Evolutionary conservation across 2,797 vertebrate genomes (phyloP), one percentile per base, ranked within the genome.

Genomic region (Nyctalus aviator): DNA sequence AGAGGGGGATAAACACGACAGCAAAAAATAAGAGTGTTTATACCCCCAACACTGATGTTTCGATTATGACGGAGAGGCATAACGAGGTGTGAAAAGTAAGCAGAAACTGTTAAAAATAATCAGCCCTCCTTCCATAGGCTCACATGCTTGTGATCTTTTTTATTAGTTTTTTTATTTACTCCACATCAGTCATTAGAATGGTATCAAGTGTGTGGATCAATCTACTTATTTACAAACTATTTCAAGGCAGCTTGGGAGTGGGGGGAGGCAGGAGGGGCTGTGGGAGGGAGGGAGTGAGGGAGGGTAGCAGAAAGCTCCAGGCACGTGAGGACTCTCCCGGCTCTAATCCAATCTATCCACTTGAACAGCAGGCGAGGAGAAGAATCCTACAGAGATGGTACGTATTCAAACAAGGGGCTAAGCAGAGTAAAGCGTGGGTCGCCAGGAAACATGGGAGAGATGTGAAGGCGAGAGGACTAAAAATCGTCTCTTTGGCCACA

Each of bases 391-490:
- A 0, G 62, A 92, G 59, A 82, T 68, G 18, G 21, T 76, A 9
- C 32, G 30, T 78, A 69, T 90, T 90, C 95, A 97, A 94, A 94
- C 35, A 85, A 90, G 46, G 93, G 55, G 55, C 35, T 71, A 96
- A 94, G 57, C 72, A 15, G 96, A 96, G 53, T 23, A 23, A 55
- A 23, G 53, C 21, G 20, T 55, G 53, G 53, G 97, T 84, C 95
- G 96, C 86, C 0, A 0, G 77, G 95, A 95, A 69, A 73, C 81
- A 84, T n/a, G 85, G 93, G 84, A 0, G 0, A 86, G 57, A 3
- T 89, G 94, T 92, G 95, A 93, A 94, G 95, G 96, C 96, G 91
- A 91, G 90, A 62, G 94, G 92, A 41, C 93, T 97, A 95, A 97
- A 98, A 97, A 95, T 96, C 97, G 88, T 59, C 25, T 84, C 76